Percentiles rank a stretch among this genome's conserved stretches.
phyloP scores from a whole-genome alignment of 2,113 vertebrate genomes.

The Synodontis membranacea region DNA sequence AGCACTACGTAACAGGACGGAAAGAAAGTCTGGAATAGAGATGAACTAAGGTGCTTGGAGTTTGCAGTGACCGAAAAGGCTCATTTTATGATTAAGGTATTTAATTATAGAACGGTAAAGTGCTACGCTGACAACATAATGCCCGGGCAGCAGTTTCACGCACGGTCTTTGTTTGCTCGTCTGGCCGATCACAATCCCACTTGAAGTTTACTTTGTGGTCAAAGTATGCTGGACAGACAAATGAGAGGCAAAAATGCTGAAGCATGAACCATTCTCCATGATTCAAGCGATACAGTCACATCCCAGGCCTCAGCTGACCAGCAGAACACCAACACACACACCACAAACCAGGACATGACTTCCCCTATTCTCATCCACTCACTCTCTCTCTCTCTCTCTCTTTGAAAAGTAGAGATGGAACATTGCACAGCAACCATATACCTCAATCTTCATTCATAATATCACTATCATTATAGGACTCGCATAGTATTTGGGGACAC shows the following conservation, averaged over 20 bases:
- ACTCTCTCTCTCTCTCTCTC: neutral
- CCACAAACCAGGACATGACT: conserved; percentile 49
- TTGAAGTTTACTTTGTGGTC: conserved; percentile 64
- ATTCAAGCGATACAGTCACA: conserved; percentile 67
- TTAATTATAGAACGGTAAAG: conserved; percentile 38
- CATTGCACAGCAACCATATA: neutral
- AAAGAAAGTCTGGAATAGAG: conserved; percentile 8
- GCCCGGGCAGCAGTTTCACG: conserved; percentile 61
- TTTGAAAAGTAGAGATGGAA: neutral
- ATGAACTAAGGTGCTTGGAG: neutral
- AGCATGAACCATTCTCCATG: conserved; percentile 62
- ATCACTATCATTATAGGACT: no score
- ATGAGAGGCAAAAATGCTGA: conserved; percentile 72
- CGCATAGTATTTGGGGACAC: neutral
- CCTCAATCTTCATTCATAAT: no score
- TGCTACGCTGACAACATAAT: conserved; percentile 56
- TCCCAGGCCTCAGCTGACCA: conserved; percentile 59
- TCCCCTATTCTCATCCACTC: conserved; percentile 1
- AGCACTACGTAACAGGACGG: neutral
- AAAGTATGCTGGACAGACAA: conserved; percentile 68
- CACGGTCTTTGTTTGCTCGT: conserved; percentile 69
- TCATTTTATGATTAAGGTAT: conserved; percentile 35
- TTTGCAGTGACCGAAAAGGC: conserved; percentile 3
- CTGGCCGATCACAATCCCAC: conserved; percentile 64
- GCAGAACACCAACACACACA: conserved; percentile 50